Conservation (phyloP, 92 coral and sea anemone genomes). For the Galaxea fascicularis region DNA sequence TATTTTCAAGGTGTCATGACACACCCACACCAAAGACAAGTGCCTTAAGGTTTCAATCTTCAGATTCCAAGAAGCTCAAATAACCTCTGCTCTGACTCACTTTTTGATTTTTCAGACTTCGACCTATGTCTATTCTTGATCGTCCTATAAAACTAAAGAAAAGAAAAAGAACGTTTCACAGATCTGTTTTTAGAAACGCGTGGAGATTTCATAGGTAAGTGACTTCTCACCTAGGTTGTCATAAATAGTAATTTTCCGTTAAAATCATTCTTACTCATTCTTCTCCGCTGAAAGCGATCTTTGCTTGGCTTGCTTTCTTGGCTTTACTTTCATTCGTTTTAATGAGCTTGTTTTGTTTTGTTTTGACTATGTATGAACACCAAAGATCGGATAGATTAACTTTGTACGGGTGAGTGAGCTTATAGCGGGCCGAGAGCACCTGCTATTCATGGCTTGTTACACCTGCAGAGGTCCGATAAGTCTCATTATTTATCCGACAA, state of each 20-base stretch:
- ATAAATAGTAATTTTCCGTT: background rate
- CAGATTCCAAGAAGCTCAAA: background rate
- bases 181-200: background rate
- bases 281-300: background rate
- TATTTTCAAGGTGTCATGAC: background rate
- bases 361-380: background rate
- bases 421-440: constrained; percentile 1
- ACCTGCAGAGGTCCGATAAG: background rate
- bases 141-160: background rate
- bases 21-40: background rate
- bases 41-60: background rate
- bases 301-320: background rate
- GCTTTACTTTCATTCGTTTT: background rate
- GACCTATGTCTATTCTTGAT: too few relatives aligned
- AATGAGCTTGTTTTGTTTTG: constrained; percentile 15
- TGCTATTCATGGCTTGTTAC: constrained; percentile 9
- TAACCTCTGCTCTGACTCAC: too few relatives aligned
- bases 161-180: background rate
- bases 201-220: background rate
- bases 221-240: background rate
- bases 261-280: background rate
- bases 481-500: background rate
- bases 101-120: too few relatives aligned
- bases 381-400: background rate
- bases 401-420: constrained; percentile 34